A percentile compares a stretch with the other conserved stretches of the same genome.
These are phyloP conservation scores for Melieria crassipennis DNA, from an alignment of 2,888 invertebrate genomes.

Conservation along the genomic window DNA sequence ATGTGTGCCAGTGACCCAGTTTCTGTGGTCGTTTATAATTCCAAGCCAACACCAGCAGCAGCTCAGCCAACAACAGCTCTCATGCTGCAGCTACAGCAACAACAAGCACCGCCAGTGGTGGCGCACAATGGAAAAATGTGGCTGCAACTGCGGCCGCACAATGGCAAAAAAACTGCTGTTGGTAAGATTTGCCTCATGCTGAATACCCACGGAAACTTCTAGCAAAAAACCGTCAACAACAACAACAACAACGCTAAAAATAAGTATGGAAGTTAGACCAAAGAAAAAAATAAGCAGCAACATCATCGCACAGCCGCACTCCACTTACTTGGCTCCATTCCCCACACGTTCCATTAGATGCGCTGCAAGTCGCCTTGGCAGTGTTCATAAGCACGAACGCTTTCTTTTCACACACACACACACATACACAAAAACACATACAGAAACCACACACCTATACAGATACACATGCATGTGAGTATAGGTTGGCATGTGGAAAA, in stretches of 20 bases:
- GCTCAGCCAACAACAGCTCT: slow-evolving; percentile 16
- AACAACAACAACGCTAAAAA: neutral
- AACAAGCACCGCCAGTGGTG: neutral
- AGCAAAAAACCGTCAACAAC: slow-evolving; percentile 2
- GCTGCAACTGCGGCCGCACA: too few species aligned
- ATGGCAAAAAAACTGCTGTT: neutral
- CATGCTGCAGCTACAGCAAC: slow-evolving; percentile 9
- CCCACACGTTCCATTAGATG: too few species aligned
- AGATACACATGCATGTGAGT: neutral
- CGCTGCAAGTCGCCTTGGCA: too few species aligned
- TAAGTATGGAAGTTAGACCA: neutral
- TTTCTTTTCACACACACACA: slow-evolving; percentile 30
- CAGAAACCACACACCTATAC: slow-evolving; percentile 4
- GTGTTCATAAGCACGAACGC: neutral
- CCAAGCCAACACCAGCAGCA: slow-evolving; percentile 28
- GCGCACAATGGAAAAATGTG: neutral
- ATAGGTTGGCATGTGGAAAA: too few species aligned
- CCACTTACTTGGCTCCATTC: too few species aligned
- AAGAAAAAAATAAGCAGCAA: too few species aligned
- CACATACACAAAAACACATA: slow-evolving; percentile 15
- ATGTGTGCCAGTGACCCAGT: slow-evolving; percentile 40
- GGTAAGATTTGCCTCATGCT: neutral
- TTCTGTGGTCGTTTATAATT: slow-evolving; percentile 7
- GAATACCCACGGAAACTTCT: neutral
- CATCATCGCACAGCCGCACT: too few species aligned